phyloP scores from a whole-genome alignment of 2,113 vertebrate species.

The Strix aluco region DNA sequence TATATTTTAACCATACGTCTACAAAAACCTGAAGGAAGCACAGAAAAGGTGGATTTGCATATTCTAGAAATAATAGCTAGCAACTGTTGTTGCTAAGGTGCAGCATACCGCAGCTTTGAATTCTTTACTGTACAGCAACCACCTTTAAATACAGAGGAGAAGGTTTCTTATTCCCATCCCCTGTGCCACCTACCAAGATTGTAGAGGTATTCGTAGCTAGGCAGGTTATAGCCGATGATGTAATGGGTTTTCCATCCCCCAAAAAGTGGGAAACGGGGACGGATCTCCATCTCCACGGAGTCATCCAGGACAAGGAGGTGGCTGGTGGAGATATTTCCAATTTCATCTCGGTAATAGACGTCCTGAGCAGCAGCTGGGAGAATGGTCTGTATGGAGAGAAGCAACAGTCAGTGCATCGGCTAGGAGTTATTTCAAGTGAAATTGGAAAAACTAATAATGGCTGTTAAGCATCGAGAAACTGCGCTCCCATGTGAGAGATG shows the following conservation, averaged over 20 bases:
- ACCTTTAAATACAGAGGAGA: not conserved
- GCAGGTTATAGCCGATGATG: slow-evolving; percentile 95
- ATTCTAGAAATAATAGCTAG: slow-evolving; percentile 7
- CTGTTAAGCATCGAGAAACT: not conserved
- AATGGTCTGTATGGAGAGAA: slow-evolving; percentile 84
- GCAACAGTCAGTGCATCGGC: not conserved
- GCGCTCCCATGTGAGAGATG: accelerated
- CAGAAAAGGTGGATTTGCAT: not conserved
- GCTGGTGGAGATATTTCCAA: slow-evolving; percentile 98
- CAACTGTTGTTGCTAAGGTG: not conserved
- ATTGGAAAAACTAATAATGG: not conserved
- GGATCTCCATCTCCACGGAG: slow-evolving; percentile 96
- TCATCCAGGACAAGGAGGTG: slow-evolving; percentile 95
- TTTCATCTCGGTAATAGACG: slow-evolving; percentile 97
- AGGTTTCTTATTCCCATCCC: not conserved
- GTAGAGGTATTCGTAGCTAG: slow-evolving; percentile 98
- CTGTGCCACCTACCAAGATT: slow-evolving; percentile 84
- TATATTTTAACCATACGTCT: not conserved
- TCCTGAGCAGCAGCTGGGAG: slow-evolving; percentile 97
- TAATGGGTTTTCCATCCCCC: slow-evolving; percentile 99
- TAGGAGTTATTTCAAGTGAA: not conserved
- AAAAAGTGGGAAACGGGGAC: slow-evolving; percentile 95
- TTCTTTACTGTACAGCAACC: not conserved
- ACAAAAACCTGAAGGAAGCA: not conserved
- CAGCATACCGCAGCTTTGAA: not conserved